Base-by-base conservation (phyloP, 2,113 vertebrate genomes). In the Strix aluco region DNA sequence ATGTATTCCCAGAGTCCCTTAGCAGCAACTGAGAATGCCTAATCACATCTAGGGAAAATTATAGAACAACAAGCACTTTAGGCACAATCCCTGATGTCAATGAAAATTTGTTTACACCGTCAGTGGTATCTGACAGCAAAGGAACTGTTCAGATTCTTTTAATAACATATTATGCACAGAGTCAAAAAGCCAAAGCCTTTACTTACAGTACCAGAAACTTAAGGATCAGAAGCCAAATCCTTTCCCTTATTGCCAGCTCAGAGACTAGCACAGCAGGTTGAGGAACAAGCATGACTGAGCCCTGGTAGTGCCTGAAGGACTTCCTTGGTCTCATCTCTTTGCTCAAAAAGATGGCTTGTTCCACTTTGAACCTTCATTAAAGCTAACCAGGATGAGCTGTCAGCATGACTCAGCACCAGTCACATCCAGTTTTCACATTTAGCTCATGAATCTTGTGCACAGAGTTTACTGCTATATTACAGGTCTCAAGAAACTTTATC, bases 281-380 rank as follows among this genome's bases (percentile, higher is more conserved):
- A 65, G 75, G 66, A 59, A 36, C 88, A 38, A 55, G 54, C 70
- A 42, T 2, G 2, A 51, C 22, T 3, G 81, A 66, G 90, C n/a
- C 46, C n/a, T 2, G 2, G 59, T 0, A 11, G 47, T 58, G n/a
- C 88, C 86, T 63, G 61, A 61, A 81, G 82, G 46, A 66, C 27
- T 74, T 66, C 61, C n/a, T 65, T 0, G 0, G 15, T 10, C 29
- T 58, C 9, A 29, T 15, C 25, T 38, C 74, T 27, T 0, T 20
- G 30, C 55, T 58, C 69, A 57, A 15, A 55, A 51, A 85, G 65
- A 32, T 13, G 36, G 20, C 51, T 19, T 3, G 25, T 22, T 70
- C 55, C 73, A 52, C 65, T 84, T 1, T 42, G 81, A 74, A 26
- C 73, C 55, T 62, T 30, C 13, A 29, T 70, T 27, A 49, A 36